These are phyloP conservation scores for cattle (Bos taurus) DNA, from an alignment of 2,113 vertebrate species.

Conservation along the genomic window ARS-UCD2.0 NC_037329.1:69851501-69852000, in stretches of 20 bases:
- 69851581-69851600: neutral
- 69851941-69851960: neutral
- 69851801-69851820: neutral
- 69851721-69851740: neutral
- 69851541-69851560: neutral
- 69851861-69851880: neutral
- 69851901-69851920: neutral
- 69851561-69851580: neutral
- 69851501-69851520: neutral
- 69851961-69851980: neutral
- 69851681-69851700: neutral
- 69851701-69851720: too few relatives aligned
- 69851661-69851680: neutral
- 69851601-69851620: neutral
- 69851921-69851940: neutral
- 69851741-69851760: neutral
- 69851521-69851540: neutral
- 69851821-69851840: neutral
- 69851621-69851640: neutral
- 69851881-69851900: neutral
- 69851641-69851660: neutral
- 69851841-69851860: neutral
- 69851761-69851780: neutral
- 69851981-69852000: neutral
- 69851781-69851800: neutral